Evolutionary conservation across 2,797 vertebrate species (phyloP).

Genomic region (Enteromius paludinosus): DNA sequence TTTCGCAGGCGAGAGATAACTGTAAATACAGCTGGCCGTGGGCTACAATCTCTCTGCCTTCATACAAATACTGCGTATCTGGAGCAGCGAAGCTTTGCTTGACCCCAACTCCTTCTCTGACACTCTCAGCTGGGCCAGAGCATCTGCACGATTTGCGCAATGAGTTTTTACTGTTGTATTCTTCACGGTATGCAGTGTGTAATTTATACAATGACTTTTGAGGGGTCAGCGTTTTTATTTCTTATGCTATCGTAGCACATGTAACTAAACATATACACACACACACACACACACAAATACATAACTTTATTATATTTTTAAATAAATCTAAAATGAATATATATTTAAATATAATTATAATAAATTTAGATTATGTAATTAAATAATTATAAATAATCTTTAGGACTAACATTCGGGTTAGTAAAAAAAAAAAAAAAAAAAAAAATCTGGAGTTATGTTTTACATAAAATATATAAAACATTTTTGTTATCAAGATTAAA

Average conservation of each 20-base stretch:
- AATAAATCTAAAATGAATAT: too few species aligned
- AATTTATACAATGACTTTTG: neutral
- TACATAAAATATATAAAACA: too few species aligned
- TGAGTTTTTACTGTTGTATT: neutral
- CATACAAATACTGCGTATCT: constrained; percentile 46
- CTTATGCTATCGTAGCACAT: neutral
- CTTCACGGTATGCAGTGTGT: neutral
- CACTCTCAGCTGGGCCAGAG: constrained; percentile 47
- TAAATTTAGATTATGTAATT: neutral
- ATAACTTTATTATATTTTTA: too few species aligned
- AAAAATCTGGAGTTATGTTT: too few species aligned
- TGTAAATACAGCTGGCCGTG: constrained; percentile 59
- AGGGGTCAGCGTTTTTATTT: neutral
- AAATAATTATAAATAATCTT: neutral
- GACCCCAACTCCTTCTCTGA: constrained; percentile 57
- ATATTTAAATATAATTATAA: neutral
- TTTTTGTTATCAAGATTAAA: too few species aligned
- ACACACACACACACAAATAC: too few species aligned
- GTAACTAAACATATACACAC: neutral
- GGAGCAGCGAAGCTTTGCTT: constrained; percentile 62
- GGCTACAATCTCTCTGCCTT: constrained; percentile 38
- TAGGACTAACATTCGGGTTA: too few species aligned
- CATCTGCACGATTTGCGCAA: constrained; percentile 59
- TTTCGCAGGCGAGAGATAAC: constrained; percentile 55
- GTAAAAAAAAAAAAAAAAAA: too few species aligned